Conservation (phyloP, 2,113 vertebrate species). For the Indri indri region DNA sequence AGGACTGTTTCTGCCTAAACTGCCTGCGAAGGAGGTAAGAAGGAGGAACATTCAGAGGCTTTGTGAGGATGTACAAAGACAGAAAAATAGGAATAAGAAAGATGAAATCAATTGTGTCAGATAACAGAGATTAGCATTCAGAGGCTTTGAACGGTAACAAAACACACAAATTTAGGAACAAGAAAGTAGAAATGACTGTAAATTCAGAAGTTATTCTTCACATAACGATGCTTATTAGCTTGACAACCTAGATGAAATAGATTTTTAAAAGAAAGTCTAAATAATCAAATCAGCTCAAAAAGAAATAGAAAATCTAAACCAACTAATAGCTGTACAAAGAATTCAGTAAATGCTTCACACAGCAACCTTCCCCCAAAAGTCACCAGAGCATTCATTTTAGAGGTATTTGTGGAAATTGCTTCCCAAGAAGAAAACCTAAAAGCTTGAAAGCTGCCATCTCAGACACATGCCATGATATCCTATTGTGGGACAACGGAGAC, state of each 20-base stretch:
- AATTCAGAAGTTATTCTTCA: conserved; percentile 26
- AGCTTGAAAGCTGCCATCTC: not conserved
- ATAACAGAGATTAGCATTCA: conserved; percentile 4
- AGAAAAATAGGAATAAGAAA: conserved; percentile 30
- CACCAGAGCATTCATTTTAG: conserved; percentile 8
- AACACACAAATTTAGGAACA: conserved; percentile 26
- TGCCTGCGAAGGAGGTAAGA: not conserved
- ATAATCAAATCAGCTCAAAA: conserved; percentile 20
- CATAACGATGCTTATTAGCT: not conserved
- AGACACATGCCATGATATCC: not conserved
- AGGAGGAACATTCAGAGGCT: not conserved
- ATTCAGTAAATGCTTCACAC: conserved; percentile 32
- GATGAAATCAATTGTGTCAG: not conserved
- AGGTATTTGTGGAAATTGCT: conserved; percentile 24
- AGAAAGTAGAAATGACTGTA: conserved; percentile 8
- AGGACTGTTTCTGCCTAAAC: not conserved
- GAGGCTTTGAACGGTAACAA: not conserved
- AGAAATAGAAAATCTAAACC: not conserved
- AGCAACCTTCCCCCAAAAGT: not conserved
- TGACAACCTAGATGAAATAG: conserved; percentile 25
- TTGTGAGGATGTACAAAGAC: conserved; percentile 27
- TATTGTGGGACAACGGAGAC: not conserved
- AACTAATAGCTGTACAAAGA: not conserved
- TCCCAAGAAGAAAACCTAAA: not conserved
- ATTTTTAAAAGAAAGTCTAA: conserved; percentile 34